Evolutionary conservation across 2,888 invertebrate species (phyloP).

Genomic region (Torymus auratus): DNA sequence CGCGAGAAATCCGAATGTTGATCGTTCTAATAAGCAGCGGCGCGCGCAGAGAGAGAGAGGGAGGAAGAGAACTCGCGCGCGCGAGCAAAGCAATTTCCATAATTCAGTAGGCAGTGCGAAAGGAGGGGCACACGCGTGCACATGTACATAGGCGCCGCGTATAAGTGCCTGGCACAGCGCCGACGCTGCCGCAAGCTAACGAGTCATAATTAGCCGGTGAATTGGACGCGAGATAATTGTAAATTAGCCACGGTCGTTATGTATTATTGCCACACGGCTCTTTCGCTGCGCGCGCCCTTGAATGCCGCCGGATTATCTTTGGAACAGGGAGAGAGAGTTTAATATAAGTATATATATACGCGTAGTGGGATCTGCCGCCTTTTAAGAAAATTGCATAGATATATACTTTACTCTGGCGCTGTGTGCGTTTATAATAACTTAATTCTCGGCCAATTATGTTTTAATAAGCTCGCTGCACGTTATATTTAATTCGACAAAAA

Average conservation of each 20-base stretch:
- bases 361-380: too few relatives aligned
- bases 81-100: constrained; percentile 53
- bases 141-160: background rate
- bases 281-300: constrained; percentile 5
- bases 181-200: constrained; percentile 35
- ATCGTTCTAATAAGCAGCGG: constrained; percentile 50
- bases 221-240: constrained; percentile 65
- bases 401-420: too few relatives aligned
- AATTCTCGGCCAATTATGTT: too few relatives aligned
- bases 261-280: constrained; percentile 60
- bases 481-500: too few relatives aligned
- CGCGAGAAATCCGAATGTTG: constrained; percentile 55
- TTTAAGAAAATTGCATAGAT: too few relatives aligned
- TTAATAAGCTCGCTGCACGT: too few relatives aligned
- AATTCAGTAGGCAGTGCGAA: constrained; percentile 52
- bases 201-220: constrained; percentile 63
- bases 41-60: background rate
- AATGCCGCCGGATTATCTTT: constrained; percentile 44
- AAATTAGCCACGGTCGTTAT: constrained; percentile 63
- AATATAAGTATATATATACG: background rate
- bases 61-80: background rate
- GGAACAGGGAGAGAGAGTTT: background rate
- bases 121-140: background rate
- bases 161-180: constrained; percentile 34
- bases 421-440: too few relatives aligned